Percentiles rank a stretch among this genome's conserved stretches.
These are phyloP conservation scores for Paragorgia papillata DNA, from an alignment of 92 coral and sea anemone genomes.

Conservation along the genomic window DNA sequence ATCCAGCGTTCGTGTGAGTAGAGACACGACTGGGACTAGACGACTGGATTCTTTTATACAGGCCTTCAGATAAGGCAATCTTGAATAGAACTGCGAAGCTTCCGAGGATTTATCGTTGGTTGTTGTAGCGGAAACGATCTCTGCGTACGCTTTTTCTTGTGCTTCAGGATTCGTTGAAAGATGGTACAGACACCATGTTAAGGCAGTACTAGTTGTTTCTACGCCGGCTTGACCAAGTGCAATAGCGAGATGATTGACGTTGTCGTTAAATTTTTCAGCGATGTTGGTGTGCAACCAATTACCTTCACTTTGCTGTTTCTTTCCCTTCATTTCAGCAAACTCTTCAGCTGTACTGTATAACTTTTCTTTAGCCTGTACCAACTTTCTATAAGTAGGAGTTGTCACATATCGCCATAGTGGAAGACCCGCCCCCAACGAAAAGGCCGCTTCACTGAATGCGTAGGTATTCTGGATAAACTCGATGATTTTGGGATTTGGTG, in stretches of 20 bases:
- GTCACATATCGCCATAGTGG: neutral
- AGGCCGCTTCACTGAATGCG: neutral
- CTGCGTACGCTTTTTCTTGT: neutral
- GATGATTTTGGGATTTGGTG: neutral
- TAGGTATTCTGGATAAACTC: neutral
- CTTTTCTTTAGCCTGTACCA: neutral
- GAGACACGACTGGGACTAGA: neutral
- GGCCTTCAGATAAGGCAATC: neutral
- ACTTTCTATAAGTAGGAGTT: neutral
- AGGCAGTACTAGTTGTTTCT: neutral
- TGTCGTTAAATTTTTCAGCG: neutral
- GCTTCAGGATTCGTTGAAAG: neutral
- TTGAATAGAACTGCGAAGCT: too few species aligned
- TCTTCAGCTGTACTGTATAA: neutral
- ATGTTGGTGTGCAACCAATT: neutral
- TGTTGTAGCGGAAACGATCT: neutral
- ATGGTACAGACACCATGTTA: neutral
- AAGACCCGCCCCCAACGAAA: neutral
- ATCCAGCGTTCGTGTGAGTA: neutral
- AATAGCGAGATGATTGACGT: neutral
- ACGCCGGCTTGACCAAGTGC: neutral
- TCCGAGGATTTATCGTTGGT: neutral
- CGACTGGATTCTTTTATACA: neutral
- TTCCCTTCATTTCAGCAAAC: neutral
- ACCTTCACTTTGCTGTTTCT: neutral